Base-by-base conservation (phyloP, 2,888 invertebrate genomes). In the Meteorus cinctellus region DNA sequence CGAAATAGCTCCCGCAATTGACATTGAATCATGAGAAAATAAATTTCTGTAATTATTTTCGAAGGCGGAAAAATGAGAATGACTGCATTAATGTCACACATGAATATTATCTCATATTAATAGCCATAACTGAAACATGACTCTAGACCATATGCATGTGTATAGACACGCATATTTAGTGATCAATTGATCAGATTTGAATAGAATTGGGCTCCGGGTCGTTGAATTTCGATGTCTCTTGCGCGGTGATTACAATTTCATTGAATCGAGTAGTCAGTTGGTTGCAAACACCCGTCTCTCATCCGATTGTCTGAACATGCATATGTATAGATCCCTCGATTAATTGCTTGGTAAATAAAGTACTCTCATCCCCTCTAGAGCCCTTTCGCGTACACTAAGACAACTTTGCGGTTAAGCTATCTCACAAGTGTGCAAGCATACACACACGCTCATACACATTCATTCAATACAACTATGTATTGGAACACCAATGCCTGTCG, bases 311-410 rank as follows among this genome's bases (percentile, higher is more conserved):
- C 62, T 60, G 74, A 72, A 75, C 74, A 79, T 81, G 79, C 78
- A 81, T 83, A 81, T 79, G 80, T 83, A 82, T 80, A 80, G n/a
- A 55, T n/a, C 78, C 81, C 60, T 65, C 76, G 76, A 80, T 82
- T 85, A 86, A 85, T 85, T 84, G 81, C 82, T 79, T 76, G 62
- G 81, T 78, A 80, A 80, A 81, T 77, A 83, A 78, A 81, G 77
- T 72, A 76, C 70, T 59, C 73, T 72, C 74, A 29, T 24, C 12
- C 36, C 8, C 12, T 62, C 31, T 31, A n/a, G 10, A 2, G 31
- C 75, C 34, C 16, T 19, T 19, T n/a, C 19, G 34, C 60, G 66
- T 69, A 72, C 74, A 75, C 74, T 62, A 78, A 76, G 77, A 78
- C 73, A 80, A 77, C 74, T 24, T 24, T 55, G 55, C 19, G 4